These are phyloP conservation scores for Agapornis roseicollis DNA, from an alignment of 2,113 vertebrate species.

Conservation along the genomic window DNA sequence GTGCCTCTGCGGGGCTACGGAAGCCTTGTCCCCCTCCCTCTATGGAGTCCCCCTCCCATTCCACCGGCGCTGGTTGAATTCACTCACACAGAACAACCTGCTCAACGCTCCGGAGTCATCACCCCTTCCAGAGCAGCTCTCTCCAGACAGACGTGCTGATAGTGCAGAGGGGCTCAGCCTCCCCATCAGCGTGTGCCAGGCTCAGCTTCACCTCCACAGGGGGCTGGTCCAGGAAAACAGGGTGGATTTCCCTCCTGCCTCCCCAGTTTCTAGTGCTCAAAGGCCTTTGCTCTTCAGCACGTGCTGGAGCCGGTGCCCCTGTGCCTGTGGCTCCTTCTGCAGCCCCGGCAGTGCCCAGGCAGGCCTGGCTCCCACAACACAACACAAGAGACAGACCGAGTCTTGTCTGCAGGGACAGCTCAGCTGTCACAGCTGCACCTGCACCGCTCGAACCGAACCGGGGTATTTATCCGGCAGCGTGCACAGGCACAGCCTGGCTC, in stretches of 20 bases:
- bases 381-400: slow-evolving; percentile 33
- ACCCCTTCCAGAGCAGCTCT: slow-evolving; percentile 48
- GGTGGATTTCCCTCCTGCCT: background rate
- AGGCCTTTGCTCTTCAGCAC: background rate
- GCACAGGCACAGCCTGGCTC: slow-evolving; percentile 19
- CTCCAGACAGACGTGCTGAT: slow-evolving; percentile 39
- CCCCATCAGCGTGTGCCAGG: background rate
- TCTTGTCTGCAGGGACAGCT: slow-evolving; percentile 33
- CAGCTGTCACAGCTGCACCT: slow-evolving; percentile 27
- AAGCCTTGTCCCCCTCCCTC: background rate
- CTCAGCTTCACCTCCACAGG: slow-evolving; percentile 17
- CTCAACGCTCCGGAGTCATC: slow-evolving; percentile 65
- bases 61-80: background rate
- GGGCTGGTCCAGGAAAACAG: background rate
- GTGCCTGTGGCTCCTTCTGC: background rate
- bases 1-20: accelerated
- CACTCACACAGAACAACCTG: slow-evolving; percentile 40
- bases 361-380: background rate
- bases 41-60: background rate
- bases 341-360: background rate
- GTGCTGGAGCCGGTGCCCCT: background rate
- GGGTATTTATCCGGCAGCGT: background rate
- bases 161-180: background rate
- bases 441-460: slow-evolving; percentile 11
- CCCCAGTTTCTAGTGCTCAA: background rate